Conservation (phyloP, 2,888 invertebrate species). For the Diogma glabrata region DNA sequence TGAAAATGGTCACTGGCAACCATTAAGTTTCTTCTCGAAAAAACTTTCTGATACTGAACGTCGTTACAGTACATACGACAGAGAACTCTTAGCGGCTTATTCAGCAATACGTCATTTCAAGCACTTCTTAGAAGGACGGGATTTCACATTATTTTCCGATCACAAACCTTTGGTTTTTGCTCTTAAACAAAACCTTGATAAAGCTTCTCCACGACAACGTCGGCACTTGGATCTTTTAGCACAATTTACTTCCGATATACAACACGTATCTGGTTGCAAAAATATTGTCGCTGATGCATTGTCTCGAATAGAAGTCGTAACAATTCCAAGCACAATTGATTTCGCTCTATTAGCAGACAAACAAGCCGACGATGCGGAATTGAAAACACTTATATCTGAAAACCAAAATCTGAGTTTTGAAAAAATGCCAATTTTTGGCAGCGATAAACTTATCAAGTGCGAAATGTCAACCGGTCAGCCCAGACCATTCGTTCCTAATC, state of each 20-base stretch:
- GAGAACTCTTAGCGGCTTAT: conserved; percentile 30
- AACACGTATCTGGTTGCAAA: conserved; percentile 9
- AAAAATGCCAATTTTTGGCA: neutral
- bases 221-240: conserved; percentile 25
- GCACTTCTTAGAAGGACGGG: conserved; percentile 30
- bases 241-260: conserved; percentile 9
- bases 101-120: conserved; percentile 27
- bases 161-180: too few relatives aligned
- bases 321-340: too few relatives aligned
- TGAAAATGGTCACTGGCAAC: conserved; percentile 22
- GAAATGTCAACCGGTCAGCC: neutral
- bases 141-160: too few relatives aligned
- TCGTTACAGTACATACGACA: conserved; percentile 31
- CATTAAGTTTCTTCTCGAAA: conserved; percentile 28
- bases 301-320: neutral
- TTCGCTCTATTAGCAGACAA: too few relatives aligned
- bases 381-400: too few relatives aligned
- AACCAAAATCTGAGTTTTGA: neutral
- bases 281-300: neutral
- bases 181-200: too few relatives aligned
- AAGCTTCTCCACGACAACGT: conserved; percentile 25
- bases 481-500: neutral
- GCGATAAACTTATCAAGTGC: neutral
- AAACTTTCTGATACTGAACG: conserved; percentile 24
- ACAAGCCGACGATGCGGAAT: too few relatives aligned